phyloP scores from a whole-genome alignment of 2,797 vertebrate species.

The Dendrocincla fuliginosa region DNA sequence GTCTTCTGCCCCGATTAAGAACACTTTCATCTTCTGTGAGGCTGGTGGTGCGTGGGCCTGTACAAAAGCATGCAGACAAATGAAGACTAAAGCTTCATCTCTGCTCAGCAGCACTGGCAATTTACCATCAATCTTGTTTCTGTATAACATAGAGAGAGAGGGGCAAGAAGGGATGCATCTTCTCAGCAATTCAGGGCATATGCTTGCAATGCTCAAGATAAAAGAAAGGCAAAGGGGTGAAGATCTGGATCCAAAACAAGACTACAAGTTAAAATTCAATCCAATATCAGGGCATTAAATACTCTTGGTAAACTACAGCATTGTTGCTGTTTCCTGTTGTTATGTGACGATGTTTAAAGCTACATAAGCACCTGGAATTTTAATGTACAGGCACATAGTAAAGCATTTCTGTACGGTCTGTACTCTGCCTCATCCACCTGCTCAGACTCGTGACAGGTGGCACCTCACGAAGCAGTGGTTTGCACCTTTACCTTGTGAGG shows the following conservation, averaged over 20 bases:
- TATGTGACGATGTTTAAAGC: neutral
- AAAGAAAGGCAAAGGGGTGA: neutral
- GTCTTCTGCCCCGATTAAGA: constrained; percentile 44
- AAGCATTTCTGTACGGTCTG: neutral
- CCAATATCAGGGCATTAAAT: neutral
- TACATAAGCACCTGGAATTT: neutral
- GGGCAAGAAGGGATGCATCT: neutral
- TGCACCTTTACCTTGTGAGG: neutral
- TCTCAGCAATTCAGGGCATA: neutral
- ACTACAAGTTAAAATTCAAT: neutral
- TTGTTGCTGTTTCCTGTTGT: neutral
- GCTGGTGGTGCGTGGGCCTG: neutral
- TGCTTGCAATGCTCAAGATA: neutral
- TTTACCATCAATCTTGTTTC: constrained; percentile 25
- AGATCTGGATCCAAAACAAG: neutral
- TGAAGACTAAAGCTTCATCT: constrained; percentile 31
- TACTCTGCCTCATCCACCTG: neutral
- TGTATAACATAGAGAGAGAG: neutral
- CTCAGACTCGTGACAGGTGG: neutral
- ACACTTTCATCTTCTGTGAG: constrained; percentile 26
- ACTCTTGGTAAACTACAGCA: neutral
- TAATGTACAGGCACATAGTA: fast-evolving
- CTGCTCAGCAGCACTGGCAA: neutral
- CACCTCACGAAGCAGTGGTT: neutral
- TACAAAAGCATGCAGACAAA: constrained; percentile 26